A percentile compares a stretch with the other conserved stretches of the same genome.
phyloP scores from a whole-genome alignment of 2,888 invertebrate species.

The Troilus luridus region DNA sequence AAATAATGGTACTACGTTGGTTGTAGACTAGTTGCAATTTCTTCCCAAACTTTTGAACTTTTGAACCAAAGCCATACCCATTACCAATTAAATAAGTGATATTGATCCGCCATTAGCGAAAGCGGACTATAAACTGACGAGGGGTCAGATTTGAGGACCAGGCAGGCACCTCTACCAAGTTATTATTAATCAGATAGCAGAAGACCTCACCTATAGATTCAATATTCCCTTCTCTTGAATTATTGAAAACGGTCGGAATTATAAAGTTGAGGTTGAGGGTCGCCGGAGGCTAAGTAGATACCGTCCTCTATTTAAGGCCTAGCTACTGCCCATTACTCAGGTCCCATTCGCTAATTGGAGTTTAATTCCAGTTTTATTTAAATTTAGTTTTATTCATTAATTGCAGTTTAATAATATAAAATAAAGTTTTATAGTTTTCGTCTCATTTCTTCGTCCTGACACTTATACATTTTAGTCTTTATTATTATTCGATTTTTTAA shows the following conservation, averaged over 20 bases:
- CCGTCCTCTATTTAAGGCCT: neutral
- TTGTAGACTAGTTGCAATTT: no score
- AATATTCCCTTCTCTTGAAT: neutral
- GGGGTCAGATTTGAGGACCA: neutral
- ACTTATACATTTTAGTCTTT: no score
- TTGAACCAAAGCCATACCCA: no score
- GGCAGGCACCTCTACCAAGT: neutral
- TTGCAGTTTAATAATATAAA: no score
- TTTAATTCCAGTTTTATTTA: no score
- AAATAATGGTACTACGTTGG: no score
- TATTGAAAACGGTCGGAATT: constrained; percentile 16
- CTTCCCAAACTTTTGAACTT: no score
- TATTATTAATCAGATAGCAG: neutral
- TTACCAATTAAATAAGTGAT: neutral
- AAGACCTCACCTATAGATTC: neutral
- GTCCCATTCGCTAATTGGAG: no score
- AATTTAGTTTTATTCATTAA: no score
- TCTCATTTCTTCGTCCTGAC: no score
- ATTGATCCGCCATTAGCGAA: neutral
- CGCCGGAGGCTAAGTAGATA: neutral
- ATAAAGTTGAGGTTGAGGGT: neutral
- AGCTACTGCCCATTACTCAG: neutral
- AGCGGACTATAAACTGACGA: neutral
- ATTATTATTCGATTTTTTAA: no score
- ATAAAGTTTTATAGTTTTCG: no score